These are phyloP conservation scores for Conomelus anceps DNA, from an alignment of 2,888 invertebrate species.

Conservation along the genomic window DNA sequence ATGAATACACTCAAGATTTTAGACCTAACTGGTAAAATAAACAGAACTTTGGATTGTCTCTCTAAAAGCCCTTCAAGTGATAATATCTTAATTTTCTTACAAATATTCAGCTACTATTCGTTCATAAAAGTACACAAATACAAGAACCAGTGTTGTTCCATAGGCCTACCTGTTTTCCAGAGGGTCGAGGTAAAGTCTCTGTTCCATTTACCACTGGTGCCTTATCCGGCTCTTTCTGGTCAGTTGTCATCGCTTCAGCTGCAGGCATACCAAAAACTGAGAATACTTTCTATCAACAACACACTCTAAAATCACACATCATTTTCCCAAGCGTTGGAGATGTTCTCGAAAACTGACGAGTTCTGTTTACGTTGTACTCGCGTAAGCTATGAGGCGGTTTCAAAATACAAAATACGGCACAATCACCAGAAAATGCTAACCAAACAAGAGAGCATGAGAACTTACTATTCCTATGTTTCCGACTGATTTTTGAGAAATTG, in stretches of 20 bases:
- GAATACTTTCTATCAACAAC: background rate
- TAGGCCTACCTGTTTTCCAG: conserved; percentile 50
- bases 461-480: background rate
- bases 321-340: background rate
- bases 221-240: conserved; percentile 40
- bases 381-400: background rate
- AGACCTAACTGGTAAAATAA: too few species aligned
- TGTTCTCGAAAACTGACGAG: background rate
- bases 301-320: background rate
- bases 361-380: background rate
- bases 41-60: too few species aligned
- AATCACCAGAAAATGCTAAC: background rate
- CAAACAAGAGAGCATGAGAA: background rate
- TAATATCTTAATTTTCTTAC: too few species aligned
- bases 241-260: conserved; percentile 31
- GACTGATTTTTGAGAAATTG: background rate
- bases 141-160: conserved; percentile 40
- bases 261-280: conserved; percentile 31
- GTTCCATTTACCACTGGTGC: conserved; percentile 55
- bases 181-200: conserved; percentile 50
- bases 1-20: too few species aligned
- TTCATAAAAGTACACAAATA: conserved; percentile 24
- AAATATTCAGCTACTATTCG: too few species aligned
- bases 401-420: background rate
- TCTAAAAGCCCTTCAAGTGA: too few species aligned